These are phyloP conservation scores for Tetragonisca angustula DNA, from an alignment of 2,888 invertebrate genomes.

Conservation along the genomic window DNA sequence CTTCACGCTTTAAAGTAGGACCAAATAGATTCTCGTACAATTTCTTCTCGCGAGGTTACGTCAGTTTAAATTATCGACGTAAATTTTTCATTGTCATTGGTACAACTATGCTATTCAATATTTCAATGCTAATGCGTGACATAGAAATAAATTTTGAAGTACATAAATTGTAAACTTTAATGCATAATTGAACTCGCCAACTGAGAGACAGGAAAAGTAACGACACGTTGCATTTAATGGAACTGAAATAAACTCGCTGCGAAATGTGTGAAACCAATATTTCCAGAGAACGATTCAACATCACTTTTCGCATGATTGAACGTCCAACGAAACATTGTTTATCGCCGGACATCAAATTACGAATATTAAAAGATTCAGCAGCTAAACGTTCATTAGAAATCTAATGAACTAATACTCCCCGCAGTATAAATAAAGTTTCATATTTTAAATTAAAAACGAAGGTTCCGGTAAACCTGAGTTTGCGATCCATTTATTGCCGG, in stretches of 20 bases:
- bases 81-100: too few species aligned
- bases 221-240: too few species aligned
- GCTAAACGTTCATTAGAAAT: neutral
- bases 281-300: neutral
- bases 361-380: neutral
- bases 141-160: neutral
- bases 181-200: neutral
- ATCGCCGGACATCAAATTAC: neutral
- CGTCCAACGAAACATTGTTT: neutral
- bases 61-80: too few species aligned
- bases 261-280: neutral
- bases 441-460: constrained; percentile 3
- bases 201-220: too few species aligned
- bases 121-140: too few species aligned
- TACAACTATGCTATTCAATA: too few species aligned
- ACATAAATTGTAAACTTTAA: neutral
- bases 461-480: constrained; percentile 5
- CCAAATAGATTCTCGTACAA: too few species aligned
- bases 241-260: too few species aligned
- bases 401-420: constrained; percentile 2
- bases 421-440: neutral
- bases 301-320: neutral
- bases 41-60: too few species aligned
- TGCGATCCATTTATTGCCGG: constrained; percentile 9
- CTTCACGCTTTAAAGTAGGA: too few species aligned